Conservation (phyloP, 2,888 invertebrate genomes). For the Caenorhabditis uteleia region DNA sequence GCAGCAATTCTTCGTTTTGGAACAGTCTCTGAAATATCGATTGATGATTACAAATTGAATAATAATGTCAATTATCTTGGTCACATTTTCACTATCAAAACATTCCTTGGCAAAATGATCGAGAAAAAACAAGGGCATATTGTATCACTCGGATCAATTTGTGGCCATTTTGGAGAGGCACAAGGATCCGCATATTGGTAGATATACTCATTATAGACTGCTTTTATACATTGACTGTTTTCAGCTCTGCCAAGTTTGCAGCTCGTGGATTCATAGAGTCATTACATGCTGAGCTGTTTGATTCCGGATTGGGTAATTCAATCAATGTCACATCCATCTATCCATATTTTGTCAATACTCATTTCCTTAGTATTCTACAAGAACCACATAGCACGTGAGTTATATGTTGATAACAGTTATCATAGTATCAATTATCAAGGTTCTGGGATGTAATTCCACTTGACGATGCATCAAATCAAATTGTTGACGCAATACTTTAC, state of each 20-base stretch:
- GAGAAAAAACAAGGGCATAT: constrained; percentile 35
- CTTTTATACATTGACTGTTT: too few species aligned
- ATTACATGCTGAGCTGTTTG: constrained; percentile 35
- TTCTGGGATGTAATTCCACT: constrained; percentile 36
- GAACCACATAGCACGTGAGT: constrained; percentile 47
- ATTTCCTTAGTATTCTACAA: constrained; percentile 27
- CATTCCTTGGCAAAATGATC: constrained; percentile 36
- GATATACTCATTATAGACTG: too few species aligned
- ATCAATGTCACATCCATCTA: constrained; percentile 34
- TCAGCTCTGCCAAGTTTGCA: constrained; percentile 42
- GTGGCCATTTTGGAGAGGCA: constrained; percentile 42
- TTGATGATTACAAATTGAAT: constrained; percentile 32
- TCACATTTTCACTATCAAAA: constrained; percentile 39
- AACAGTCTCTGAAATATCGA: constrained; percentile 16
- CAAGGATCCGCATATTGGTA: constrained; percentile 47
- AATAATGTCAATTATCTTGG: constrained; percentile 41
- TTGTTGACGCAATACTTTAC: constrained; percentile 39
- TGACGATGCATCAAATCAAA: constrained; percentile 21
- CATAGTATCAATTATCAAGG: constrained; percentile 17
- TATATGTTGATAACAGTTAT: neutral
- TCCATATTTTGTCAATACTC: constrained; percentile 42
- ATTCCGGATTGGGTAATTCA: constrained; percentile 11
- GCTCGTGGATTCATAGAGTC: constrained; percentile 40
- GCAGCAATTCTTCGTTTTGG: constrained; percentile 42
- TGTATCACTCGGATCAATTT: constrained; percentile 39